phyloP scores from a whole-genome alignment of 2,797 vertebrate genomes.

The Sebastiscus albofasciatus region DNA sequence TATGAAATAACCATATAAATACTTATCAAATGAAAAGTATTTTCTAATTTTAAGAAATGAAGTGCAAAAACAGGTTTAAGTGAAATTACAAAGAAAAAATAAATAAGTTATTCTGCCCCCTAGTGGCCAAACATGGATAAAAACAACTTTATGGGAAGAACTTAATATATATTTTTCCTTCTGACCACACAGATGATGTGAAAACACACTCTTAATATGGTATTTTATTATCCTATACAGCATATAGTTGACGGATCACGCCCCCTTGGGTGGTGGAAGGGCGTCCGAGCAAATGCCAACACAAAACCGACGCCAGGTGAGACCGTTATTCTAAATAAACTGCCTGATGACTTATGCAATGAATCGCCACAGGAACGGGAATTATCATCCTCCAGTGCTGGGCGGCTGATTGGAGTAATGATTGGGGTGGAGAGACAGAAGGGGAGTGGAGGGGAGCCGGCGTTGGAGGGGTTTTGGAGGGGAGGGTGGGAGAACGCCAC shows the following conservation, averaged over 20 bases:
- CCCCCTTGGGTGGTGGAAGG: neutral
- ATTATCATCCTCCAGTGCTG: conserved; percentile 33
- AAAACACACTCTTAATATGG: neutral
- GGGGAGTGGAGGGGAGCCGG: conserved; percentile 10
- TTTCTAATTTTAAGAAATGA: no score
- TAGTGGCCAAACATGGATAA: neutral
- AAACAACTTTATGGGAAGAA: neutral
- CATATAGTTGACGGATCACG: neutral
- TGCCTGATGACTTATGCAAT: conserved; percentile 57
- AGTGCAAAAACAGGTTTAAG: no score
- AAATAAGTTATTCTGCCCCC: neutral
- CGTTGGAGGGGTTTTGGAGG: neutral
- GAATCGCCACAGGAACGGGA: conserved; percentile 54
- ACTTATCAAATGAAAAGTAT: no score
- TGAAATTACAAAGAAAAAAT: rapidly evolving
- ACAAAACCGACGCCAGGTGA: neutral
- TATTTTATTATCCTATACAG: neutral
- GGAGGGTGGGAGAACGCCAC: conserved; percentile 2
- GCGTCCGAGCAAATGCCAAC: neutral
- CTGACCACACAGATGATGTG: neutral
- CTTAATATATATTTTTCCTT: no score
- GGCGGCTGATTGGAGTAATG: conserved; percentile 73
- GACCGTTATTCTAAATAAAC: conserved; percentile 47
- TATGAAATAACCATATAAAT: no score
- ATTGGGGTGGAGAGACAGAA: conserved; percentile 58